These are phyloP conservation scores for Echiichthys vipera DNA, from an alignment of 2,797 vertebrate genomes.

Conservation along the genomic window DNA sequence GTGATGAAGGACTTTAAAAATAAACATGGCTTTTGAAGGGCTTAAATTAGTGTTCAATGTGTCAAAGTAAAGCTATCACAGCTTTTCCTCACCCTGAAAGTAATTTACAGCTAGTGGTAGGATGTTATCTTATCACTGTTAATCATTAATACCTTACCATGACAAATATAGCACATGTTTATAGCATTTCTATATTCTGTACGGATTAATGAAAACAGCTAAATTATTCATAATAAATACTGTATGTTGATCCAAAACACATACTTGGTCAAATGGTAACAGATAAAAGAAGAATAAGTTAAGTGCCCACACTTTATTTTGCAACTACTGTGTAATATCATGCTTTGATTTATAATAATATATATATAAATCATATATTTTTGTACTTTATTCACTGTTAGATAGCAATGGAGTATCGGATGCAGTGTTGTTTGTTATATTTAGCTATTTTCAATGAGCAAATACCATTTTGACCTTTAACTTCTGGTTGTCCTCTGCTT, in stretches of 20 bases:
- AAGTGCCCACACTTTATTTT: background rate
- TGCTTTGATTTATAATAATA: background rate
- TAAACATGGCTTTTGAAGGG: conserved; percentile 19
- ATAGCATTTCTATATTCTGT: background rate
- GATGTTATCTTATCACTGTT: conserved; percentile 5
- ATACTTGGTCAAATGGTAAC: background rate
- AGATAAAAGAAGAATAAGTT: background rate
- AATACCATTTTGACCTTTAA: conserved; percentile 49
- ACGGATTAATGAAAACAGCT: background rate
- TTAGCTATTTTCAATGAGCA: conserved; percentile 42
- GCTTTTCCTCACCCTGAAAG: conserved; percentile 9
- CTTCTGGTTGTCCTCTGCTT: conserved; percentile 29
- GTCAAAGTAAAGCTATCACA: background rate
- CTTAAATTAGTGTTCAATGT: conserved; percentile 7
- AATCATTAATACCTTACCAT: background rate
- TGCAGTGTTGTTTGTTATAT: background rate
- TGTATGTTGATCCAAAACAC: background rate
- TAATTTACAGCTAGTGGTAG: conserved; percentile 8
- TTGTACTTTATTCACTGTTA: background rate
- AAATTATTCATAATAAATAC: background rate
- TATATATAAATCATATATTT: background rate
- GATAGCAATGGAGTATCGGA: background rate
- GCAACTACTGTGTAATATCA: background rate
- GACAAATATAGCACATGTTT: background rate
- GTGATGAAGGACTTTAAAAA: conserved; percentile 1